phyloP scores from a whole-genome alignment of 1,140 invertebrate genomes.

The Trialeurodes vaporariorum region DNA sequence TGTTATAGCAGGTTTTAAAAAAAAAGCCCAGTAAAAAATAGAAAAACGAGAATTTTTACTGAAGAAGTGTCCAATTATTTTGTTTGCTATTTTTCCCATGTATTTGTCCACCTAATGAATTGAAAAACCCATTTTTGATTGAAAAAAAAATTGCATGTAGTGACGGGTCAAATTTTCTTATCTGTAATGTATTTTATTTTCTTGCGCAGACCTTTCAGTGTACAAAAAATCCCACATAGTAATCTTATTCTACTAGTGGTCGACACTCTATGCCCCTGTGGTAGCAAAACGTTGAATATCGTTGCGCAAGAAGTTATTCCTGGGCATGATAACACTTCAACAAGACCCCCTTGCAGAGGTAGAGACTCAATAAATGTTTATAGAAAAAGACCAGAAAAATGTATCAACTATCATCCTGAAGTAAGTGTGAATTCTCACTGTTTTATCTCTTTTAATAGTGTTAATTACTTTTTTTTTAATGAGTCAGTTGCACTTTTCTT shows the following conservation, averaged over 20 bases:
- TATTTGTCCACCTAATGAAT: too few species aligned
- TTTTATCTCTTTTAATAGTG: too few species aligned
- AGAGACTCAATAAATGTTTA: constrained; percentile 42
- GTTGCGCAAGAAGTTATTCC: constrained; percentile 55
- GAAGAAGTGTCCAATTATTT: too few species aligned
- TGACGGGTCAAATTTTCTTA: not conserved
- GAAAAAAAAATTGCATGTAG: too few species aligned
- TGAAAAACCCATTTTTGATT: too few species aligned
- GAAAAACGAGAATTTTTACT: too few species aligned
- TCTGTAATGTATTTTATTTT: constrained; percentile 1
- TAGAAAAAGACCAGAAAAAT: constrained; percentile 58
- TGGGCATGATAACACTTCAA: constrained; percentile 22
- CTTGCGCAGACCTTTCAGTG: constrained; percentile 66
- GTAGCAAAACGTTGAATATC: constrained; percentile 68
- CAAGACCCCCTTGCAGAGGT: constrained; percentile 38
- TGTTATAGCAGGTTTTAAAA: too few species aligned
- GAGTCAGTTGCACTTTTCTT: too few species aligned
- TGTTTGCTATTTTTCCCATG: too few species aligned
- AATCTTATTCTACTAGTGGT: constrained; percentile 82
- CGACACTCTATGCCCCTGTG: constrained; percentile 79
- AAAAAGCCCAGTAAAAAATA: too few species aligned
- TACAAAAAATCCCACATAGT: constrained; percentile 82
- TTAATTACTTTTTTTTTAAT: too few species aligned
- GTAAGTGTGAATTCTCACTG: too few species aligned
- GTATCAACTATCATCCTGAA: constrained; percentile 80